phyloP scores from a whole-genome alignment of 1,140 invertebrate genomes.

The Drosophila trapezifrons region DNA sequence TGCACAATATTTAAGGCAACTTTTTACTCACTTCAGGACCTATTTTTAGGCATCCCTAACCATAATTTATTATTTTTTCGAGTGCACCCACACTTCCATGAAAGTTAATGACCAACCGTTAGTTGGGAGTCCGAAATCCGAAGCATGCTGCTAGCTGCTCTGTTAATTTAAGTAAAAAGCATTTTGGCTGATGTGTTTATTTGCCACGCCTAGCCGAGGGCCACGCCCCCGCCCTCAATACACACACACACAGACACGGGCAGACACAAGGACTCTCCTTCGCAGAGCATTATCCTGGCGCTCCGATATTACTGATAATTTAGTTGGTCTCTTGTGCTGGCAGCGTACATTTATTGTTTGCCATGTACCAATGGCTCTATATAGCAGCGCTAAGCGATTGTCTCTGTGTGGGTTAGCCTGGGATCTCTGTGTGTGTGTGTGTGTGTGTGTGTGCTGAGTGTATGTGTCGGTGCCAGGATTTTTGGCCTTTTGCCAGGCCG shows the following conservation, averaged over 20 bases:
- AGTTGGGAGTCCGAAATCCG: conserved; percentile 60
- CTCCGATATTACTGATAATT: conserved; percentile 79
- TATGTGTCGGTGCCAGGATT: conserved; percentile 47
- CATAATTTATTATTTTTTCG: conserved; percentile 5
- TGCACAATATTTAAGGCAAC: background rate
- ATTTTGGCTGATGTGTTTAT: conserved; percentile 82
- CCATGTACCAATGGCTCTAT: conserved; percentile 66
- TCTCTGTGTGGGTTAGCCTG: conserved; percentile 17
- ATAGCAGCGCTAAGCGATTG: conserved; percentile 20
- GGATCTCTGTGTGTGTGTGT: conserved; percentile 18
- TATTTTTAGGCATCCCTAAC: background rate
- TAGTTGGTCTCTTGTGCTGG: conserved; percentile 78
- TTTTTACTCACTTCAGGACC: no score
- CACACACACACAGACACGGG: conserved; percentile 10
- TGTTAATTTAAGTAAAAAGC: conserved; percentile 83
- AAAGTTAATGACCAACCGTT: conserved; percentile 70
- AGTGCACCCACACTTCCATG: conserved; percentile 32
- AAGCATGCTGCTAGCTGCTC: conserved; percentile 64
- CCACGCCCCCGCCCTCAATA: conserved; percentile 25
- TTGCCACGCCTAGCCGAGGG: conserved; percentile 66
- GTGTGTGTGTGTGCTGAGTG: conserved; percentile 13
- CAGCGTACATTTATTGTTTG: conserved; percentile 69
- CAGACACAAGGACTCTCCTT: conserved; percentile 10
- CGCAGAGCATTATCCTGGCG: conserved; percentile 35
- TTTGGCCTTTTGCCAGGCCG: conserved; percentile 79